Base-by-base conservation (phyloP, 1,140 invertebrate species). In the Adelges cooleyi region DNA sequence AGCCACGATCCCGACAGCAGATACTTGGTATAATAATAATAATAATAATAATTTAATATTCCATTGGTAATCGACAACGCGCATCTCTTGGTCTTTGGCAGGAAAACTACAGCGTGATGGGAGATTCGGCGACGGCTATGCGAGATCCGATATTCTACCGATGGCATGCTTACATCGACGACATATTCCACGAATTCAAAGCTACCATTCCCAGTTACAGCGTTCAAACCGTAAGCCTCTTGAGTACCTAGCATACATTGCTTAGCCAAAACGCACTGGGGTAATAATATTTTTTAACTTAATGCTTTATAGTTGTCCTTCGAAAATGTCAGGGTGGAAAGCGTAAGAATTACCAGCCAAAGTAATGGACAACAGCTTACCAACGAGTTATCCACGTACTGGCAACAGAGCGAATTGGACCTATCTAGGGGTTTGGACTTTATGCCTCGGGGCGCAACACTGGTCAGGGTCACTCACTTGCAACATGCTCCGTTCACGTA, bases 61-160 rank as follows among this genome's bases (percentile, higher is more conserved):
- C 11, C 5, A 6, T 33, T 33, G 11, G 29, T 33, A 33, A 33
- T 6, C 29, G 5, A 6, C 29, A n/a, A n/a, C n/a, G n/a, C n/a
- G n/a, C n/a, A 33, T 33, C 29, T 6, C 5, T 6, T 33, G 29
- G 11, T 6, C 11, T 6, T 33, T 33, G 5, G 29, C 11, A 81
- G 78, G 82, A 85, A 75, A 78, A 77, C 4, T 83, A 84, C 66
- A 76, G 80, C n/a, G 78, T 85, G 0, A 86, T 86, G 79, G 84
- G 81, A n/a, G 84, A 86, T 70, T 77, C 81, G 0, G 80, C 84
- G 0, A 87, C 85, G 8, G 82, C 84, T 8, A 86, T 88, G 86
- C 78, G 89, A 10, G 90, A 92, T 74, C 89, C 90, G 0, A 75
- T 87, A 9, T 92, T 92, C 76, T 92, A 90, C 74, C 82, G 86